Base-by-base conservation (phyloP, 2,888 invertebrate species). In the Lepidochitona cinerea region DNA sequence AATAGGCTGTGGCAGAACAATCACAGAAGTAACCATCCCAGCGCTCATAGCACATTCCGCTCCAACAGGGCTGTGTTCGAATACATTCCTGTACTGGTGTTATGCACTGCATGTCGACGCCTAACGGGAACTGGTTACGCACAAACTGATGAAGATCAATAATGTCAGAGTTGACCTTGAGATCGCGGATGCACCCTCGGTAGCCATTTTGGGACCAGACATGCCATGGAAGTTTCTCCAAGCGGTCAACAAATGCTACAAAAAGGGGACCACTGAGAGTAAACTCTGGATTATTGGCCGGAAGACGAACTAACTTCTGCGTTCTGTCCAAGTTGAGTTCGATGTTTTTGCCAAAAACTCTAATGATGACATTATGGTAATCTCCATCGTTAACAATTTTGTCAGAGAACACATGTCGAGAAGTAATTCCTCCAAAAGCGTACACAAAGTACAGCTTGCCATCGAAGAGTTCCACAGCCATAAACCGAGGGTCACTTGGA, bases 391-490 rank as follows among this genome's bases (percentile, higher is more conserved):
- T 83, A n/a, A 89, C 84, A 1, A 72, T 68, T 14, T 70, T 53
- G 54, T 82, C 82, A 0, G 84, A 79, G 9, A 89, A 78, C 5
- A 72, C 72, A 0, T 81, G 79, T 26, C 89, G 73, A 32, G 77
- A 79, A 0, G 82, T 79, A 9, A 81, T 80, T 3, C 73, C 72
- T 0, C 88, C 89, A 32, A 87, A 78, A 74, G 89, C 81, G 69
- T 86, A 80, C 14, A 89, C 84, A 41, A 87, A 82, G 75, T 87
- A 88, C 7, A 88, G 81, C 29, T 81, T 81, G 0, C 89, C 89
- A 72, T 89, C 90, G 74, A 80, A 86, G 37, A 89, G 74, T 75
- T 90, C 90, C 14, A 89, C 66, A 5, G 85, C 87, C 26, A 89
- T 70, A 75, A 85, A 89, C 80, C 79, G 6, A 67, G 71, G 12